Percentiles rank a stretch among this genome's conserved stretches.
phyloP scores from a whole-genome alignment of 2,888 invertebrate species.

The Chorisops tibialis region DNA sequence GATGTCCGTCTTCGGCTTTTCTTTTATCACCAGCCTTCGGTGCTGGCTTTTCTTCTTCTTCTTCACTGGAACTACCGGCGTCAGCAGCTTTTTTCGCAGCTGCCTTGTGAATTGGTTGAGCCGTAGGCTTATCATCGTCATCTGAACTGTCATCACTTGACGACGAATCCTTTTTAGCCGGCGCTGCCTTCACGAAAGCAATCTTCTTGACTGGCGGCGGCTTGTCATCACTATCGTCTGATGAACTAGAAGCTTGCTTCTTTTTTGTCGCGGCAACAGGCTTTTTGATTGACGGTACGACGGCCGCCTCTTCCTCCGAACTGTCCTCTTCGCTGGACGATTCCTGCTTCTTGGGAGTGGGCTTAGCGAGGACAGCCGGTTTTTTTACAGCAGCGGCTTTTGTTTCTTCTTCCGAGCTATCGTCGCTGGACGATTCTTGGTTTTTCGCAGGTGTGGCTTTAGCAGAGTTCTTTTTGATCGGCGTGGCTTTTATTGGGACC shows the following conservation, averaged over 20 bases:
- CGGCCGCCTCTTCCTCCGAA: constrained; percentile 46
- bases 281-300: constrained; percentile 41
- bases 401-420: constrained; percentile 36
- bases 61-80: constrained; percentile 43
- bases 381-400: constrained; percentile 34
- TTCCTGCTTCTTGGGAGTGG: constrained; percentile 22
- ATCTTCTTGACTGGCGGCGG: constrained; percentile 38
- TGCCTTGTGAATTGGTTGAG: constrained; percentile 29
- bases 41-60: constrained; percentile 41
- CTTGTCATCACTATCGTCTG: constrained; percentile 36
- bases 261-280: constrained; percentile 35
- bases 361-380: constrained; percentile 33
- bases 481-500: constrained; percentile 39
- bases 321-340: constrained; percentile 49
- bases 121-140: constrained; percentile 44
- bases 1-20: constrained; percentile 51
- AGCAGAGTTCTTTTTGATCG: constrained; percentile 30
- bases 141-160: constrained; percentile 54
- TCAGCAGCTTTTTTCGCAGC: constrained; percentile 53
- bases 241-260: constrained; percentile 35
- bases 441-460: constrained; percentile 34
- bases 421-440: constrained; percentile 33
- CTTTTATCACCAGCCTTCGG: constrained; percentile 48
- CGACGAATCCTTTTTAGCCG: constrained; percentile 44
- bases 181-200: too few relatives aligned